phyloP scores from a whole-genome alignment of 2,113 vertebrate species.

The Nycticorax nycticorax region DNA sequence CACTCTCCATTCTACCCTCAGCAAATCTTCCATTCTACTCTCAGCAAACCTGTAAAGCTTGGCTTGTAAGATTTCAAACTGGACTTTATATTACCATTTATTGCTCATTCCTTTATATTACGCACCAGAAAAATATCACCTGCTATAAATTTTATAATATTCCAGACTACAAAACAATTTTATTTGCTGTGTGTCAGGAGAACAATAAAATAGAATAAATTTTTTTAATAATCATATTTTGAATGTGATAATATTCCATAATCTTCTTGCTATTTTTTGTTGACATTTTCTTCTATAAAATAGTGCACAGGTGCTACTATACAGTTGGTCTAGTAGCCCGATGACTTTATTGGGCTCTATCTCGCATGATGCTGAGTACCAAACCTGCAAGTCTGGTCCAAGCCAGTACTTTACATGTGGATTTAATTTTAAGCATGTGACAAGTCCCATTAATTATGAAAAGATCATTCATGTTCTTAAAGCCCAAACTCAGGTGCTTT shows the following conservation, averaged over 20 bases:
- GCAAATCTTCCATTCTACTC: neutral
- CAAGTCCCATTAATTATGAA: constrained; percentile 30
- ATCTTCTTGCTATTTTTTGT: neutral
- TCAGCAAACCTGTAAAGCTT: constrained; percentile 9
- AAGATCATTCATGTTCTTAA: constrained; percentile 2
- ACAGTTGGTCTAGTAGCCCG: neutral
- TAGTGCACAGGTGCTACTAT: neutral
- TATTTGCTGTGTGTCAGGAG: neutral
- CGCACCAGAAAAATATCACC: neutral
- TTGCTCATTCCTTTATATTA: constrained; percentile 10
- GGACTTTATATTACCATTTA: constrained; percentile 19
- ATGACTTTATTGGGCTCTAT: neutral
- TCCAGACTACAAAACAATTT: constrained; percentile 43
- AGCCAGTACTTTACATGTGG: neutral
- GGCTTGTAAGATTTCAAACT: neutral
- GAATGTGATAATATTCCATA: neutral
- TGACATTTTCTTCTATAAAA: neutral
- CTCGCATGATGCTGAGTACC: neutral
- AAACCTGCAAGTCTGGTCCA: constrained; percentile 2
- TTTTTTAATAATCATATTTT: neutral
- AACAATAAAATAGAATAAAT: neutral
- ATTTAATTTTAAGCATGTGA: constrained; percentile 29
- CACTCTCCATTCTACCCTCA: neutral
- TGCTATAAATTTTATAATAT: constrained; percentile 7
- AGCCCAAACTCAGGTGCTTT: constrained; percentile 23